Percentiles rank a stretch among this genome's conserved stretches.
phyloP scores from a whole-genome alignment of 2,797 vertebrate genomes.

The Macropus fuliginosus region DNA sequence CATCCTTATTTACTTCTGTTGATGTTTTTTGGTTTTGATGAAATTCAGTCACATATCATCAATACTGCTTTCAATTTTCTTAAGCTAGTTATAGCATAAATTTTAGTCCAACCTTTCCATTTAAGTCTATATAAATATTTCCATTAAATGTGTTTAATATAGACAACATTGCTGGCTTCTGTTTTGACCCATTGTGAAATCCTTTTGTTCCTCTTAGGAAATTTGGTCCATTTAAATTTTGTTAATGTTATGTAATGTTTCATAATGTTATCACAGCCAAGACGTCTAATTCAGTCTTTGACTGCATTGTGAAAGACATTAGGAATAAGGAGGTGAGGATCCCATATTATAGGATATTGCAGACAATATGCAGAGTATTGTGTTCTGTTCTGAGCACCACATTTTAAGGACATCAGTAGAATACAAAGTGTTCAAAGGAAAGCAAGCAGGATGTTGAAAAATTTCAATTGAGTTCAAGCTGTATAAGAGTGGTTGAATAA shows the following conservation, averaged over 20 bases:
- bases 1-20: background rate
- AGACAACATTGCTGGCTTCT: background rate
- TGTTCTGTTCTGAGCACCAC: background rate
- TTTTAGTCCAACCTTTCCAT: background rate
- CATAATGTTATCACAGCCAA: background rate
- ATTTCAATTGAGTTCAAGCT: background rate
- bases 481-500: background rate
- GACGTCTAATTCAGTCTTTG: background rate
- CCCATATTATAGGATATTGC: background rate
- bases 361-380: background rate
- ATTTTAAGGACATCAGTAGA: background rate
- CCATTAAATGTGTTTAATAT: background rate
- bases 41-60: background rate
- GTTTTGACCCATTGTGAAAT: background rate
- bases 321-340: background rate
- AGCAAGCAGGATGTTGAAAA: background rate
- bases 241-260: background rate
- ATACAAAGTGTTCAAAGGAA: background rate
- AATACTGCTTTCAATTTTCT: background rate
- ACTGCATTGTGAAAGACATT: background rate
- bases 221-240: background rate
- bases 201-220: background rate
- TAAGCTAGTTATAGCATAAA: background rate
- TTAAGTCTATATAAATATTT: background rate
- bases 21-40: background rate